Conservation (phyloP, 2,888 invertebrate genomes). For the Lasius fuliginosus region DNA sequence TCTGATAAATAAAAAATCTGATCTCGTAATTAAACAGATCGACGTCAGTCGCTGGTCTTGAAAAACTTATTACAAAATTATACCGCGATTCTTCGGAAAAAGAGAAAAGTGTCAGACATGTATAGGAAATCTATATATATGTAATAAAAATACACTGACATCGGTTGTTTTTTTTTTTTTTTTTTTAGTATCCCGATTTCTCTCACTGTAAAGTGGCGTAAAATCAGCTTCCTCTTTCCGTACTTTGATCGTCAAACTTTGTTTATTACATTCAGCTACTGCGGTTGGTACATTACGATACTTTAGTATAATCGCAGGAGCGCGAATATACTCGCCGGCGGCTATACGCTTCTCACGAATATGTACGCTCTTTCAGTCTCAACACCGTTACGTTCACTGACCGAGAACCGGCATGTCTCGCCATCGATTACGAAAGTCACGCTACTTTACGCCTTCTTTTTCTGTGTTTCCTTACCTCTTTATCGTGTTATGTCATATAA, state of each 20-base stretch:
- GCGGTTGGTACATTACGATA: constrained; percentile 17
- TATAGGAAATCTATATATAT: background rate
- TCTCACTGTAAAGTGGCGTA: background rate
- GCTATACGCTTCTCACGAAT: constrained; percentile 15
- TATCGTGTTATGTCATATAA: constrained; percentile 27
- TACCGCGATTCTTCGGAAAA: background rate
- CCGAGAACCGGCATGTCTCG: constrained; percentile 74
- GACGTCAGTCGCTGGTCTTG: background rate
- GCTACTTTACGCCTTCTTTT: constrained; percentile 63
- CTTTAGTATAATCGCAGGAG: constrained; percentile 31
- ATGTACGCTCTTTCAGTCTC: constrained; percentile 51
- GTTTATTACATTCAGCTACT: background rate
- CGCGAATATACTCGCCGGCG: constrained; percentile 16
- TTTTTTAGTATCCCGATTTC: background rate
- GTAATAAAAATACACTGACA: background rate
- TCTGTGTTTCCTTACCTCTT: constrained; percentile 35
- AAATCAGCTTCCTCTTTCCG: constrained; percentile 33
- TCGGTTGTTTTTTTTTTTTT: background rate
- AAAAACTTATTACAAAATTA: constrained; percentile 3
- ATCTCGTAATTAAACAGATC: constrained; percentile 8
- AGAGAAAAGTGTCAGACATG: background rate
- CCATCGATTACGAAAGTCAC: constrained; percentile 73
- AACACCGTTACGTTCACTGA: constrained; percentile 83
- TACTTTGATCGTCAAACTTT: constrained; percentile 10
- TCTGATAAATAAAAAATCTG: constrained; percentile 7